Evolutionary conservation across 2,797 vertebrate species (phyloP).

Genomic region (Nyctibius grandis): DNA sequence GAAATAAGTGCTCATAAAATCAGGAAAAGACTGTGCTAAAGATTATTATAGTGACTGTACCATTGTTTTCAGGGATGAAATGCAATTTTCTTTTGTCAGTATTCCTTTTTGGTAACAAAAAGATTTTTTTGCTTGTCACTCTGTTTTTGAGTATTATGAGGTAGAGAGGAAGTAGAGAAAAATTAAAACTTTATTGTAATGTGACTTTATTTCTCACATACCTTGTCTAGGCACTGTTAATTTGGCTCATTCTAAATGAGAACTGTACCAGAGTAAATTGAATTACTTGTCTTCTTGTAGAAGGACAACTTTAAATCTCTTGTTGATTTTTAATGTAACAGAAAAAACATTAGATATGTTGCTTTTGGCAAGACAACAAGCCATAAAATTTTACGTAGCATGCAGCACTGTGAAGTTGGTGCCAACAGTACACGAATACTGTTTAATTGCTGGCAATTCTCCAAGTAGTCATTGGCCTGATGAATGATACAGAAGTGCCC

Average conservation of each 20-base stretch:
- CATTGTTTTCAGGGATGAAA: not conserved
- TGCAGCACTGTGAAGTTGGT: conserved; percentile 1
- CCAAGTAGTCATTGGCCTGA: conserved; percentile 43
- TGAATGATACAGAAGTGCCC: conserved; percentile 30
- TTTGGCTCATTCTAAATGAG: conserved; percentile 13
- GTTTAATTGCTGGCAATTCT: conserved; percentile 55
- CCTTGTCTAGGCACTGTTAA: not conserved
- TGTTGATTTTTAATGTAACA: conserved; percentile 60
- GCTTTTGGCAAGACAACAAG: conserved; percentile 46
- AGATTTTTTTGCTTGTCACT: no score
- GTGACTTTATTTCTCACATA: not conserved
- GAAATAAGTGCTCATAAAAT: not conserved
- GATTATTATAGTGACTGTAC: not conserved
- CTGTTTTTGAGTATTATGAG: no score
- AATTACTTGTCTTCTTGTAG: conserved; percentile 16
- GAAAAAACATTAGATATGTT: conserved; percentile 42
- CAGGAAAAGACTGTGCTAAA: not conserved
- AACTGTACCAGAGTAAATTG: not conserved
- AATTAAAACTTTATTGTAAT: not conserved
- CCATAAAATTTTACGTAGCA: conserved; percentile 53
- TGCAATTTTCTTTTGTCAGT: not conserved
- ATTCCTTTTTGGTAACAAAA: not conserved
- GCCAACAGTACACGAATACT: conserved; percentile 15
- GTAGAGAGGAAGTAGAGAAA: not conserved
- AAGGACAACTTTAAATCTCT: conserved; percentile 37